Evolutionary conservation across 1,140 invertebrate species (phyloP), one percentile per base, ranked within the genome.

Genomic region (Calephelis virginiensis): DNA sequence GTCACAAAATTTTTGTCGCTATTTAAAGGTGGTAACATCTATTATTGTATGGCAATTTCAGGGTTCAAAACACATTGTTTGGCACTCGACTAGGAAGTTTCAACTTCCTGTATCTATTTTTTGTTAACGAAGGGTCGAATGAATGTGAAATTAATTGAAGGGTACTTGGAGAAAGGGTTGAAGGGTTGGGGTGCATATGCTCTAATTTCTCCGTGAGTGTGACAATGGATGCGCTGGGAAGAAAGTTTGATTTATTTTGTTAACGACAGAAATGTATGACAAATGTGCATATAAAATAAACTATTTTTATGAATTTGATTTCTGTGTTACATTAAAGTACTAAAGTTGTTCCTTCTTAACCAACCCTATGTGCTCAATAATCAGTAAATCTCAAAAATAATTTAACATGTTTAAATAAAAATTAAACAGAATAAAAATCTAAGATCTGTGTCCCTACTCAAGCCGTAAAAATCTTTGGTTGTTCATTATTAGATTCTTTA

Each of bases 141-240:
- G 81, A 87, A 89, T 87, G 81, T 81, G 77, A 82, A 86, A 87
- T 87, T 89, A 87, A 85, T 85, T 85, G 80, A 80, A 82, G 86
- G 83, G 81, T 74, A 71, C 77, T 82, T 68, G 66, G 60, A 65
- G 63, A 79, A 86, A 83, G 82, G 84, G 82, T 82, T 82, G 75
- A 47, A 61, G 73, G 74, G 69, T 78, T 78, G 70, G 81, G 78
- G 77, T 70, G 69, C 71, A 77, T 72, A 75, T 76, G 75, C 83
- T 86, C 78, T 79, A 82, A 80, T 85, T 83, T 81, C 76, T 80
- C 73, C 74, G 71, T 66, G 73, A 11, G 66, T 75, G 76, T 78
- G 61, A 62, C 50, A 65, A 65, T 45, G 13, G 63, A 65, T 65
- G 63, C 49, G 14, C 50, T 56, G 14, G 38, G 37, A 56, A 38